Conservation (phyloP, 2,888 invertebrate species). For the Nycteola revayana region DNA sequence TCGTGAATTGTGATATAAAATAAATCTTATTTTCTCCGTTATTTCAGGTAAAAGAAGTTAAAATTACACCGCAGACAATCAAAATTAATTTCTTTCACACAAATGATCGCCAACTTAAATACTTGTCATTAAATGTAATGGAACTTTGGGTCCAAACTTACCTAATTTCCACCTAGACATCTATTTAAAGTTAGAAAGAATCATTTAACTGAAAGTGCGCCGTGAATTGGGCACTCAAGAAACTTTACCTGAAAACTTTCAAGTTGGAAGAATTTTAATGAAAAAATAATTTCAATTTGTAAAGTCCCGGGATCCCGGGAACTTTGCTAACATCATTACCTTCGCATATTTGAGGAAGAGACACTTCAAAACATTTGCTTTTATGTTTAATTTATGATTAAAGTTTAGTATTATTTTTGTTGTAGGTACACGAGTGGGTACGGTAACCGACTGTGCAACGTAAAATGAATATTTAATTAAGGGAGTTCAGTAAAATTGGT, state of each 20-base stretch:
- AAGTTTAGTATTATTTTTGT: slow-evolving; percentile 30
- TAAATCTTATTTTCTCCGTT: too few relatives aligned
- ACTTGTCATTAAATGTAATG: slow-evolving; percentile 23
- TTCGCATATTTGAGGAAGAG: slow-evolving; percentile 62
- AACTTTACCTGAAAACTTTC: slow-evolving; percentile 67
- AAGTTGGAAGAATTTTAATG: slow-evolving; percentile 71
- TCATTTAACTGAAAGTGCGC: slow-evolving; percentile 51
- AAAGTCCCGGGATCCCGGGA: slow-evolving; percentile 46
- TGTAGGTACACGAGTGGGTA: too few relatives aligned
- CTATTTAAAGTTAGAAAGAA: slow-evolving; percentile 47
- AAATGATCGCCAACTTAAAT: slow-evolving; percentile 12
- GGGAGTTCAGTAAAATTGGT: too few relatives aligned
- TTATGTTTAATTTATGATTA: slow-evolving; percentile 38
- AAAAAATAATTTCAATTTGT: slow-evolving; percentile 80
- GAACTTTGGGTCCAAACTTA: slow-evolving; percentile 24
- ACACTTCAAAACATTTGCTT: slow-evolving; percentile 53
- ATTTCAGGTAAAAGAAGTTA: too few relatives aligned
- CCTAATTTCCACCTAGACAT: slow-evolving; percentile 34
- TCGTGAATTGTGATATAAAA: too few relatives aligned
- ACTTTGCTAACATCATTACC: slow-evolving; percentile 64
- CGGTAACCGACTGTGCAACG: too few relatives aligned
- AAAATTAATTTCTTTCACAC: too few relatives aligned
- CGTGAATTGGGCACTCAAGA: slow-evolving; percentile 61
- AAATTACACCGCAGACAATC: too few relatives aligned
- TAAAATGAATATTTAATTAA: too few relatives aligned